phyloP scores from a whole-genome alignment of 2,797 vertebrate genomes.

The Malacoctenus gilli region DNA sequence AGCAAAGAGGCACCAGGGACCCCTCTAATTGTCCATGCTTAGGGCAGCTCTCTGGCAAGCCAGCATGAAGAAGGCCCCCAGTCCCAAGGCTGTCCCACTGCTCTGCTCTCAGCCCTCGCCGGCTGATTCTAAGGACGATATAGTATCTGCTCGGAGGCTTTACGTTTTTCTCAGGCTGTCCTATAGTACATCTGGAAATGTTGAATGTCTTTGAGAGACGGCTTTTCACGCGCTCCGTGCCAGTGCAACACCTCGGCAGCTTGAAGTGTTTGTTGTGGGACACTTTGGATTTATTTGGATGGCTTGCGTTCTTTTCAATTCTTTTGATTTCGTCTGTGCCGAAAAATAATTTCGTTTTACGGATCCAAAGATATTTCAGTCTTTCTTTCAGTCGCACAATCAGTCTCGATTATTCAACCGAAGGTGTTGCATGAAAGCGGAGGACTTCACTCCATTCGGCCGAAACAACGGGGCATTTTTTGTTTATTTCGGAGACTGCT shows the following conservation, averaged over 20 bases:
- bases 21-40: constrained; percentile 85
- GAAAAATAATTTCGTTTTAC: too few species aligned
- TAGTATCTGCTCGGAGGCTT: constrained; percentile 76
- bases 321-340: too few species aligned
- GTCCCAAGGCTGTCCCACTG: constrained; percentile 75
- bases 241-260: constrained; percentile 57
- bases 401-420: too few species aligned
- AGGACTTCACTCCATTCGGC: too few species aligned
- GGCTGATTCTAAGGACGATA: constrained; percentile 71
- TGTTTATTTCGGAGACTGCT: constrained; percentile 18
- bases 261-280: background rate
- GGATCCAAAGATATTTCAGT: too few species aligned
- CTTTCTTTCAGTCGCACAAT: too few species aligned
- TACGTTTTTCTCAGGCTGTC: constrained; percentile 61
- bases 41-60: constrained; percentile 82
- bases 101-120: constrained; percentile 70
- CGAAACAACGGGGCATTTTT: background rate
- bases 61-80: constrained; percentile 78
- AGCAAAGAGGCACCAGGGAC: constrained; percentile 87
- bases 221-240: constrained; percentile 61
- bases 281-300: too few species aligned
- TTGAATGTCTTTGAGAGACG: constrained; percentile 65
- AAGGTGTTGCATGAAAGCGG: too few species aligned
- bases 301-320: too few species aligned
- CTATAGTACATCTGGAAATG: constrained; percentile 56